These are phyloP conservation scores for Pteria penguin DNA, from an alignment of 2,888 invertebrate species.

Conservation along the genomic window DNA sequence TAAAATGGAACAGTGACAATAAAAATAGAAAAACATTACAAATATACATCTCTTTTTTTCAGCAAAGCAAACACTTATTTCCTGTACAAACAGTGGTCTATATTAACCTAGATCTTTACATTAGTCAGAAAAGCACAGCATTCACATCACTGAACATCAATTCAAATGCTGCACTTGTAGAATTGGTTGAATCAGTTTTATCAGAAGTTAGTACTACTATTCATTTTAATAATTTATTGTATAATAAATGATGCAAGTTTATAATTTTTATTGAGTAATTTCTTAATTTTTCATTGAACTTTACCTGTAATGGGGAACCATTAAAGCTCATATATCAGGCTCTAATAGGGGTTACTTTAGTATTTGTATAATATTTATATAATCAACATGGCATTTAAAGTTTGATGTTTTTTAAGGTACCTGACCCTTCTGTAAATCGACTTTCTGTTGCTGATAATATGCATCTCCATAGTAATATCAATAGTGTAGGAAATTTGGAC, in stretches of 20 bases:
- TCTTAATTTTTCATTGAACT: no score
- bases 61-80: conserved; percentile 50
- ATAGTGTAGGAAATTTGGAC: neutral
- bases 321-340: no score
- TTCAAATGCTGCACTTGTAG: conserved; percentile 42
- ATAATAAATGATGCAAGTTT: neutral
- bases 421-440: neutral
- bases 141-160: conserved; percentile 32
- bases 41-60: conserved; percentile 10
- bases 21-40: no score
- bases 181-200: conserved; percentile 1
- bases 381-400: neutral
- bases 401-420: neutral
- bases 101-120: conserved; percentile 55
- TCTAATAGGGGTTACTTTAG: no score
- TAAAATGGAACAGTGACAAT: no score
- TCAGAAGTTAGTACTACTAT: neutral
- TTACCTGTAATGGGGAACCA: no score
- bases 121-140: conserved; percentile 31
- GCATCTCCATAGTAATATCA: neutral
- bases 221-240: neutral
- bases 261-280: no score
- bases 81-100: conserved; percentile 52
- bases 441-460: neutral
- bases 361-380: no score